Percentiles rank a stretch among this genome's conserved stretches.
Evolutionary conservation across 2,797 vertebrate species (phyloP).

Genomic region (Pithecia hirsuta): DNA sequence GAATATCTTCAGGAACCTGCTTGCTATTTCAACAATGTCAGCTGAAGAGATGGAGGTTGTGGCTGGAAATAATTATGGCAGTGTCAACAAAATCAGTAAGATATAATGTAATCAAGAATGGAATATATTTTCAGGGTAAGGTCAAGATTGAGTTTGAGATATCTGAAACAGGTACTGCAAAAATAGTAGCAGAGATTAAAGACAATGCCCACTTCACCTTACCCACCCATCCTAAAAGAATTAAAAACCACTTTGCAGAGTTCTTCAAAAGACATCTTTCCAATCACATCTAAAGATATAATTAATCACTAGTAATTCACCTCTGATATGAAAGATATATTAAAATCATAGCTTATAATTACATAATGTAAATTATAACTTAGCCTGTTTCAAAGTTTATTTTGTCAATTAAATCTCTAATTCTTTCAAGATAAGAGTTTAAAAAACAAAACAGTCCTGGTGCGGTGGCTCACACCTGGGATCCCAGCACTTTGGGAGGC

Average conservation of each 20-base stretch:
- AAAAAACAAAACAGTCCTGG: not conserved
- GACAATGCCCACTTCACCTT: not conserved
- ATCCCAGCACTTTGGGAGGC: not conserved
- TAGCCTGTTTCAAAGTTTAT: constrained; percentile 30
- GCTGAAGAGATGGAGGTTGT: not conserved
- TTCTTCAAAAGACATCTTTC: not conserved
- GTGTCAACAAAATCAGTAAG: constrained; percentile 19
- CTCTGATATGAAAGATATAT: constrained; percentile 3
- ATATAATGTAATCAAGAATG: not conserved
- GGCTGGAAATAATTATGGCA: constrained; percentile 1
- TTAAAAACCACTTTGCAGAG: not conserved
- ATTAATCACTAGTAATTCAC: not conserved
- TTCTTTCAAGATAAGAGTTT: not conserved
- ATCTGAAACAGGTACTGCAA: not conserved
- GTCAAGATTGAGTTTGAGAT: not conserved
- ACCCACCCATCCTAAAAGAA: not conserved
- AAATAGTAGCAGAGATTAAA: not conserved
- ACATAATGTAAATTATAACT: not conserved
- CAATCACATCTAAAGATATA: not conserved
- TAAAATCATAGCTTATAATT: constrained; percentile 23
- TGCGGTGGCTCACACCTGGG: not conserved
- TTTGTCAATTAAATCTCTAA: constrained; percentile 9
- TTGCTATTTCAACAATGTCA: not conserved
- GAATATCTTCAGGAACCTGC: not conserved
- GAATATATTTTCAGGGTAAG: not conserved